phyloP scores from a whole-genome alignment of 2,113 vertebrate genomes.

The Oncorhynchus masou region DNA sequence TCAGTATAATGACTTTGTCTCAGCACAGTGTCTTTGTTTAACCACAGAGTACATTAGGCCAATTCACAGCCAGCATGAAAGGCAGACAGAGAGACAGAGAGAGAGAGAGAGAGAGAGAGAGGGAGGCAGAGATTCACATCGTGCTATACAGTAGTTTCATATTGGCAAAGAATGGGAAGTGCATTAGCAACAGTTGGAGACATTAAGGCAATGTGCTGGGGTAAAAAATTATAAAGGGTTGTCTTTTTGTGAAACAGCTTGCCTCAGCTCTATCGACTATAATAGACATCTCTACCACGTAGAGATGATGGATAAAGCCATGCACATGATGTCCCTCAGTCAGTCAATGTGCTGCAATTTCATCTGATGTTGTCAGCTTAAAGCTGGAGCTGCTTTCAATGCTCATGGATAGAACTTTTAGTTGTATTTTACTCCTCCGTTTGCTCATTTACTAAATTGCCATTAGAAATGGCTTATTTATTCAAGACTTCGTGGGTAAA shows the following conservation, averaged over 20 bases:
- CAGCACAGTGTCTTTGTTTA: constrained; percentile 11
- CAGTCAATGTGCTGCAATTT: constrained; percentile 7
- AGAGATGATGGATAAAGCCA: constrained; percentile 15
- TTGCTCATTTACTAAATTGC: constrained; percentile 37
- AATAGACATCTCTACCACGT: constrained; percentile 25
- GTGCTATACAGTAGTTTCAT: constrained; percentile 33
- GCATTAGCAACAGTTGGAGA: constrained; percentile 43
- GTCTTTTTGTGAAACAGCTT: constrained; percentile 33
- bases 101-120: neutral
- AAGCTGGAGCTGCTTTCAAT: constrained; percentile 29
- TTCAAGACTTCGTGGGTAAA: constrained; percentile 28
- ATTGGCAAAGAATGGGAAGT: constrained; percentile 43
- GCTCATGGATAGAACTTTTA: constrained; percentile 4
- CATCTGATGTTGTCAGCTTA: constrained; percentile 33
- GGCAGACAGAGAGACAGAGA: constrained; percentile 17
- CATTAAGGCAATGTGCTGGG: constrained; percentile 41
- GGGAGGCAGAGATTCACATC: constrained; percentile 43
- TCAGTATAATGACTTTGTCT: neutral
- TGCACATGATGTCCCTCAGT: constrained; percentile 5
- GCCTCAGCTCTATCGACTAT: constrained; percentile 34
- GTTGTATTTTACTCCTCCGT: constrained; percentile 7
- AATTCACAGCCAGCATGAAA: constrained; percentile 25
- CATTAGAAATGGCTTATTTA: constrained; percentile 24
- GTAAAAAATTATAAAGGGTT: constrained; percentile 50
- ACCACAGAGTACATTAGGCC: neutral